These are phyloP conservation scores for Lithobates sylvaticus DNA, from an alignment of 2,797 vertebrate species.

Conservation along the genomic window DNA sequence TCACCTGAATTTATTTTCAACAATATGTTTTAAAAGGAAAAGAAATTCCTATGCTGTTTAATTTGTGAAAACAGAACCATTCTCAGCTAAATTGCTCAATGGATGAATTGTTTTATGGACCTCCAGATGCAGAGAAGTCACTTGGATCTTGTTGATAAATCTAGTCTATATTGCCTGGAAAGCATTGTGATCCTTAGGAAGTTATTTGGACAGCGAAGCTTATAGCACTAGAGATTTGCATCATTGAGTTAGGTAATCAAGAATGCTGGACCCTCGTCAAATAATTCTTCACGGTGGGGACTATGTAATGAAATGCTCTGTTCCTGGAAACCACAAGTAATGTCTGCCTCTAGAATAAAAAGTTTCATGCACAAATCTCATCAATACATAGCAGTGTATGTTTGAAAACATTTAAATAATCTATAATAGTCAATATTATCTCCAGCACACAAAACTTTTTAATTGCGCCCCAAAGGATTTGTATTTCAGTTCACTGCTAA, in stretches of 20 bases:
- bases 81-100: neutral
- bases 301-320: constrained; percentile 15
- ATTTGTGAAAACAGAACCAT: neutral
- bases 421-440: constrained; percentile 40
- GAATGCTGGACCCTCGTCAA: constrained; percentile 35
- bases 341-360: neutral
- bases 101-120: constrained; percentile 44
- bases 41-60: neutral
- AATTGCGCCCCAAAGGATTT: constrained; percentile 49
- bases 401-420: constrained; percentile 34
- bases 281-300: constrained; percentile 19
- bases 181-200: constrained; percentile 34
- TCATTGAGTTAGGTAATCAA: constrained; percentile 47
- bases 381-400: constrained; percentile 3
- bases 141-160: constrained; percentile 27
- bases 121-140: constrained; percentile 18
- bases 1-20: neutral
- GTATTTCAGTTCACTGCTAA: neutral
- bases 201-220: constrained; percentile 27
- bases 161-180: constrained; percentile 21
- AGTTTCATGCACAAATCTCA: neutral
- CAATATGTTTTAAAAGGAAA: neutral
- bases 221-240: constrained; percentile 41
- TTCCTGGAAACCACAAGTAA: neutral
- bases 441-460: constrained; percentile 26